Base-by-base conservation (phyloP, 2,888 invertebrate species). In the Lepidochrysops patricia region DNA sequence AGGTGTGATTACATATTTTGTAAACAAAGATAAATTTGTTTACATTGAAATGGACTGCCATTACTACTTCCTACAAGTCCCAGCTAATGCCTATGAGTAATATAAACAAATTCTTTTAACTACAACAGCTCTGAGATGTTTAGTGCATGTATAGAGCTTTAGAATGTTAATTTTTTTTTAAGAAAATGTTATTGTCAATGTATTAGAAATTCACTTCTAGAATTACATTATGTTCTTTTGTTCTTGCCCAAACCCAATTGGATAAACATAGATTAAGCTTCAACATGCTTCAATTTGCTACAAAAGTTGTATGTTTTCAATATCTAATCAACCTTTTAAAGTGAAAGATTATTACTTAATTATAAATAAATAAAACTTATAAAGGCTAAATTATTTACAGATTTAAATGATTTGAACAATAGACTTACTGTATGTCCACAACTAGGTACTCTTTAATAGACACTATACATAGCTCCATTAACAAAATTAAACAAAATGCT, bases 391-490 rank as follows among this genome's bases (percentile, higher is more conserved):
- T 4, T 29, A 29, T 5, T 29, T 29, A 29, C 9, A 2, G n/a
- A 7, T 13, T n/a, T 0, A 25, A 35, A 35, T 35, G 13, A 35
- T 7, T 9, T 13, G 43, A 32, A 13, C 48, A 58, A 58, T 32
- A 29, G 58, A 52, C 58, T 59, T 59, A 59, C 50, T 13, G 15
- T 59, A 15, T 35, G 26, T 26, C 35, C 52, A 52, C 58, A 12
- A 52, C 34, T 26, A n/a, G n/a, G n/a, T n/a, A 13, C 13, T 32
- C 35, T 50, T 35, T 52, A 35, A 13, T 59, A 4, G 1, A 52
- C 34, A 37, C 49, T 43, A 26, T 52, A 50, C 58, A 52, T 58
- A 52, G 15, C 26, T 58, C 15, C 25, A 7, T 25, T 13, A 25
- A 35, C 15, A 34, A 43, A 43, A 23, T 19, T 43, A 43, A 50